These are phyloP conservation scores for Nomia melanderi DNA, from an alignment of 1,140 invertebrate species.

Conservation along the genomic window DNA sequence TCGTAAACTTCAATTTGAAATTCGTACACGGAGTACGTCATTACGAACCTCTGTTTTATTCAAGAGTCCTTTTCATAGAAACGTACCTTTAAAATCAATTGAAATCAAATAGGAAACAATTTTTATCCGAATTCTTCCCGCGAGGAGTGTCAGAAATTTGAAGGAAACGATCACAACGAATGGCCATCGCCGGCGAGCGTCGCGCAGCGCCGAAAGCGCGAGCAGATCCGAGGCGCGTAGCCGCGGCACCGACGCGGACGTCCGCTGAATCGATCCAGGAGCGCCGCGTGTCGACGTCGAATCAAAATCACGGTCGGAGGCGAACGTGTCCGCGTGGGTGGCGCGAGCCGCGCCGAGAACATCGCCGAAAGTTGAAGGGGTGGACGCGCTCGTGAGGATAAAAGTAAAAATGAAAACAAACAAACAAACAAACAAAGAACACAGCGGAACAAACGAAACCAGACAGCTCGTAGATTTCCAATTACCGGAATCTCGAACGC, in stretches of 20 bases:
- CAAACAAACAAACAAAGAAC: slow-evolving; percentile 45
- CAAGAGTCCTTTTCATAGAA: too few species aligned
- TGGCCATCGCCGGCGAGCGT: slow-evolving; percentile 10
- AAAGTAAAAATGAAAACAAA: neutral
- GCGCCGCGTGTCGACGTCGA: neutral
- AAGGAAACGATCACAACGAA: too few species aligned
- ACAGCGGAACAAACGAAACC: slow-evolving; percentile 47
- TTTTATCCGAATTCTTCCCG: too few species aligned
- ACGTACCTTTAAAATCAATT: too few species aligned
- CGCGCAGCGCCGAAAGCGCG: slow-evolving; percentile 5
- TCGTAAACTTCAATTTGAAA: too few species aligned
- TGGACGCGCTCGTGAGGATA: slow-evolving; percentile 56
- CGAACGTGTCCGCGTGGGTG: slow-evolving; percentile 21
- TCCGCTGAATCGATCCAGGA: neutral
- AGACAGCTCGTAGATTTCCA: neutral
- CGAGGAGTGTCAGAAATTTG: too few species aligned
- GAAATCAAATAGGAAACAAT: too few species aligned
- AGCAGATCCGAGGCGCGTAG: slow-evolving; percentile 6
- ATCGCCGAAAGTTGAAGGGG: slow-evolving; percentile 61
- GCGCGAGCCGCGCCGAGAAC: neutral
- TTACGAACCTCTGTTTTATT: too few species aligned
- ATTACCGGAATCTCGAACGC: neutral
- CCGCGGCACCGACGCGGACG: slow-evolving; percentile 4
- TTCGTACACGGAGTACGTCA: too few species aligned
- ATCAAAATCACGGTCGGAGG: neutral